Evolutionary conservation across 1,140 invertebrate species (phyloP).

Genomic region (Semibalanus balanoides): DNA sequence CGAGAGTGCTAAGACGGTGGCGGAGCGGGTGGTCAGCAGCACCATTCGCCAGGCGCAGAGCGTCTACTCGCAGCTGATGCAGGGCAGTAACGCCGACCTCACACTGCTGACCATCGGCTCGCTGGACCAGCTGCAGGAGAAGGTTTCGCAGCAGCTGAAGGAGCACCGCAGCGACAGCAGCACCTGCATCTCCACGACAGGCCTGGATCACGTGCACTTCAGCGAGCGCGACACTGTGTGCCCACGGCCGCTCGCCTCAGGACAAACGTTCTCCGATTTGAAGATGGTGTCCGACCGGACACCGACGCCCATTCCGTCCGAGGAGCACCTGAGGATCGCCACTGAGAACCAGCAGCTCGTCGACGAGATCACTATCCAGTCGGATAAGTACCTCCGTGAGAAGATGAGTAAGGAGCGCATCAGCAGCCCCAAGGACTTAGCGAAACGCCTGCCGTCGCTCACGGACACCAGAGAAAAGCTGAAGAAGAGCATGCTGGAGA

Average conservation of each 20-base stretch:
- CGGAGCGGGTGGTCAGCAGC: not conserved
- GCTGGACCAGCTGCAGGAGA: not conserved
- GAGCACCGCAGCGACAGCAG: not conserved
- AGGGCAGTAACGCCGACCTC: not conserved
- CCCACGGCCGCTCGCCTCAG: not conserved
- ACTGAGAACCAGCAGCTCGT: not conserved
- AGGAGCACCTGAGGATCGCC: not conserved
- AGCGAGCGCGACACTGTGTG: not conserved
- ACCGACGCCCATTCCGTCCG: not conserved
- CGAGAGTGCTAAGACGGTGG: not conserved
- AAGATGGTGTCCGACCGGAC: not conserved
- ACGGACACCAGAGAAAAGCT: not conserved
- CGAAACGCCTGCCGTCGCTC: not conserved
- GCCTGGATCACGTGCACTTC: not conserved
- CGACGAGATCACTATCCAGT: not conserved
- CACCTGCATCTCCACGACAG: not conserved
- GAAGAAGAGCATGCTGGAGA: not conserved
- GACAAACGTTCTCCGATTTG: not conserved
- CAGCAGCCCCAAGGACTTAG: not conserved
- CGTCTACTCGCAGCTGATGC: not conserved
- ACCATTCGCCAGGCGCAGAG: not conserved
- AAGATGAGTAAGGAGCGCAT: not conserved
- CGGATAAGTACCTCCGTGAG: not conserved
- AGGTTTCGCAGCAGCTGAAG: not conserved
- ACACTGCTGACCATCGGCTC: not conserved